Evolutionary conservation across 1,140 invertebrate genomes (phyloP).

Genomic region (Ceratina japonica): DNA sequence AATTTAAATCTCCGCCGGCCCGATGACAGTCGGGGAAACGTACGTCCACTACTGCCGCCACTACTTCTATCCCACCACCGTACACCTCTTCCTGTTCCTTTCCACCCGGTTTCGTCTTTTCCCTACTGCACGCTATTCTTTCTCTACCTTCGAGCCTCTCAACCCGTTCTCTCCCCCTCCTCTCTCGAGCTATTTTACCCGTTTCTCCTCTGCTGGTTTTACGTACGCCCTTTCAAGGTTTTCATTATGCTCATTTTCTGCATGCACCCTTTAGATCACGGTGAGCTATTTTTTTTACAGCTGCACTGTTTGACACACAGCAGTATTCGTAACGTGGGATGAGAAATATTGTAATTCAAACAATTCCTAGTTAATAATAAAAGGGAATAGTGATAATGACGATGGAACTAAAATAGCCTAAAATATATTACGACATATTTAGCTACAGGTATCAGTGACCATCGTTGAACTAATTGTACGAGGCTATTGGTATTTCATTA

Average conservation of each 20-base stretch:
- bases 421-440: slow-evolving; percentile 1
- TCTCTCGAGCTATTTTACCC: background rate
- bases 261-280: too few species aligned
- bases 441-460: background rate
- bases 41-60: slow-evolving; percentile 31
- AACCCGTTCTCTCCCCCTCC: background rate
- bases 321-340: slow-evolving; percentile 16
- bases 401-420: slow-evolving; percentile 39
- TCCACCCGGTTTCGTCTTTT: background rate
- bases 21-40: slow-evolving; percentile 62
- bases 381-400: slow-evolving; percentile 51
- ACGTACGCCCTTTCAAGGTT: background rate
- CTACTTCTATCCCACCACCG: background rate
- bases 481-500: slow-evolving; percentile 35
- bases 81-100: background rate
- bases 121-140: too few species aligned
- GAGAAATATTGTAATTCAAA: slow-evolving; percentile 49
- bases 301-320: slow-evolving; percentile 7
- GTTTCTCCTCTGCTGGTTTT: background rate
- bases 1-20: slow-evolving; percentile 63
- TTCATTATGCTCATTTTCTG: background rate
- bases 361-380: slow-evolving; percentile 42
- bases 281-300: background rate
- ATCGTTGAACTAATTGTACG: slow-evolving; percentile 43
- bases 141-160: background rate